Percentiles rank a stretch among this genome's conserved stretches.
Conservation (phyloP, 2,113 vertebrate species). For the Thunnus maccoyii region DNA sequence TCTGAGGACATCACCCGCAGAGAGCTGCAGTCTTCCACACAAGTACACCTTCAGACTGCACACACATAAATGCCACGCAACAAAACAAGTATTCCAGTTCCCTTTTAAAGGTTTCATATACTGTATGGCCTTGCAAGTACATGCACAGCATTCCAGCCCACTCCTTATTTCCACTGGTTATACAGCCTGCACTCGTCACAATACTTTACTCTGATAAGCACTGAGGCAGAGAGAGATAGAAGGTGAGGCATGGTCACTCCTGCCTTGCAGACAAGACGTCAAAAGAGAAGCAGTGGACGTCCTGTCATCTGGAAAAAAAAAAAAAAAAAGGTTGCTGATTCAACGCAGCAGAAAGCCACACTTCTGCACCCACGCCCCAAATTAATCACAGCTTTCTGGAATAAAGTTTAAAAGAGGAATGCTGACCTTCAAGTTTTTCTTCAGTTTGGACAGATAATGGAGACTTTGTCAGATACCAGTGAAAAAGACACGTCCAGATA, state of each 20-base stretch:
- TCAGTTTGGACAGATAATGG: too few relatives aligned
- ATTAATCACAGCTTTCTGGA: neutral
- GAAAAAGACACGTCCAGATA: too few relatives aligned
- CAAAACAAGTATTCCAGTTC: neutral
- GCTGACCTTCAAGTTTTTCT: neutral
- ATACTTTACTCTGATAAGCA: neutral
- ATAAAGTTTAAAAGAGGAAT: neutral
- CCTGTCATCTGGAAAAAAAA: constrained; percentile 7
- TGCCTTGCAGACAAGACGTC: neutral
- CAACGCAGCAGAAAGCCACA: too few relatives aligned
- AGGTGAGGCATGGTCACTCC: constrained; percentile 13
- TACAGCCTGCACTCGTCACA: neutral
- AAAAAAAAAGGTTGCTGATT: neutral
- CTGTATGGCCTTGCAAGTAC: neutral
- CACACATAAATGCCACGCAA: neutral
- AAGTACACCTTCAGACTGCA: neutral
- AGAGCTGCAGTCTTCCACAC: neutral
- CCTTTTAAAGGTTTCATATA: neutral
- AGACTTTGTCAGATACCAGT: too few relatives aligned
- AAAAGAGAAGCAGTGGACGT: neutral
- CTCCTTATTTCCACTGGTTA: neutral
- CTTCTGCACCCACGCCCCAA: neutral
- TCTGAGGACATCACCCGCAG: neutral
- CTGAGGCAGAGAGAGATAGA: neutral
- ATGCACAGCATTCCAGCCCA: neutral